Percentiles rank a stretch among this genome's conserved stretches.
phyloP scores from a whole-genome alignment of 2,113 vertebrate species.

The Percopsis transmontana region DNA sequence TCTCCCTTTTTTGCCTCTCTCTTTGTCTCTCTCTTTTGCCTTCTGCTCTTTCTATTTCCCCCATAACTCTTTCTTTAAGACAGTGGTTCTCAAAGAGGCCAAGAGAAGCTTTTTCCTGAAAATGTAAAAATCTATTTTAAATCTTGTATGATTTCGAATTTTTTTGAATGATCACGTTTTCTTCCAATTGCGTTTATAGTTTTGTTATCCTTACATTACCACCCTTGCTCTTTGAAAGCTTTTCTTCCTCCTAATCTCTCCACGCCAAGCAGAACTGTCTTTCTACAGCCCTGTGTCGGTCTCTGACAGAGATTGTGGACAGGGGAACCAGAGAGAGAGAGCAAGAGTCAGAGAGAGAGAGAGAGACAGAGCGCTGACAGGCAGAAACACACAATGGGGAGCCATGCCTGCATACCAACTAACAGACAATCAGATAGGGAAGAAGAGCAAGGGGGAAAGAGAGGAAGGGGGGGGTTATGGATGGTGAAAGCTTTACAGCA shows the following conservation, averaged over 20 bases:
- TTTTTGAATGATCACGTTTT: too few relatives aligned
- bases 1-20: background rate
- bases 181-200: background rate
- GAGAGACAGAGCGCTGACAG: constrained; percentile 69
- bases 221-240: constrained; percentile 15
- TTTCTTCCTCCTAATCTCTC: constrained; percentile 3
- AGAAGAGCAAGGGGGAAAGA: constrained; percentile 27
- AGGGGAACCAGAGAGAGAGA: constrained; percentile 44
- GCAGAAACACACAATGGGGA: constrained; percentile 67
- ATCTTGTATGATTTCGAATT: too few relatives aligned
- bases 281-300: constrained; percentile 9
- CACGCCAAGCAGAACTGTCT: constrained; percentile 13
- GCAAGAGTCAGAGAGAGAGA: constrained; percentile 40
- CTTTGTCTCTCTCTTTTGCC: constrained; percentile 23
- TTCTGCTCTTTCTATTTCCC: constrained; percentile 35
- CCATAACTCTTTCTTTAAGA: constrained; percentile 43
- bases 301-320: constrained; percentile 32
- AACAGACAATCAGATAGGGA: constrained; percentile 67
- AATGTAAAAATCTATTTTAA: too few relatives aligned
- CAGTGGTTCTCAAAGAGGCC: too few relatives aligned
- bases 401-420: constrained; percentile 69
- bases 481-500: background rate
- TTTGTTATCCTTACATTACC: constrained; percentile 27
- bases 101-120: too few relatives aligned
- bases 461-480: background rate